Conservation (phyloP, 2,113 vertebrate genomes). For the Mus pahari region DNA sequence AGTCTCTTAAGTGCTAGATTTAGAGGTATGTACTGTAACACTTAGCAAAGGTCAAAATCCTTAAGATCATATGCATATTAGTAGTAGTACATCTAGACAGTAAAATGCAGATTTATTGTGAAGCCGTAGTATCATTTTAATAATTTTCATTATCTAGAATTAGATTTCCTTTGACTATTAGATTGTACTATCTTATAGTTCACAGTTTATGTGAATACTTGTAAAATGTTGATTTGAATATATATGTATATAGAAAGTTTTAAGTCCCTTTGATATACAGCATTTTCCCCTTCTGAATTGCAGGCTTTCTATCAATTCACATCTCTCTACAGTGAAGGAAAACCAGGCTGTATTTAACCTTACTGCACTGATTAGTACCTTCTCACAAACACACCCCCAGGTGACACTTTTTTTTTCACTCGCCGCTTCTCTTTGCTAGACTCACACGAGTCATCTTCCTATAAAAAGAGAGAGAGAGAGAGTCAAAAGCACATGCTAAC, state of each 20-base stretch:
- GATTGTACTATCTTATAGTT: neutral
- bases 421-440: conserved; percentile 81
- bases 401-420: conserved; percentile 80
- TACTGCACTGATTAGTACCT: conserved; percentile 60
- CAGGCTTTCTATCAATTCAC: conserved; percentile 17
- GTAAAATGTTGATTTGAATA: conserved; percentile 38
- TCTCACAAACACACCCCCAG: conserved; percentile 83
- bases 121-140: conserved; percentile 26
- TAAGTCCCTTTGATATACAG: neutral
- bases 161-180: conserved; percentile 45
- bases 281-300: conserved; percentile 48
- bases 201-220: conserved; percentile 35
- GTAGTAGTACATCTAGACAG: conserved; percentile 12
- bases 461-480: conserved; percentile 13
- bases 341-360: conserved; percentile 60
- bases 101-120: conserved; percentile 13
- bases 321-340: conserved; percentile 53
- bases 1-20: neutral
- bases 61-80: neutral
- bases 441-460: conserved; percentile 79
- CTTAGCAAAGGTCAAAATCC: neutral
- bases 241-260: conserved; percentile 1
- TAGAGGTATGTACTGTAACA: neutral
- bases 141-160: conserved; percentile 47
- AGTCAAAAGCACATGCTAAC: neutral